phyloP scores from a whole-genome alignment of 2,888 invertebrate species.

The Caenorhabditis angaria region DNA sequence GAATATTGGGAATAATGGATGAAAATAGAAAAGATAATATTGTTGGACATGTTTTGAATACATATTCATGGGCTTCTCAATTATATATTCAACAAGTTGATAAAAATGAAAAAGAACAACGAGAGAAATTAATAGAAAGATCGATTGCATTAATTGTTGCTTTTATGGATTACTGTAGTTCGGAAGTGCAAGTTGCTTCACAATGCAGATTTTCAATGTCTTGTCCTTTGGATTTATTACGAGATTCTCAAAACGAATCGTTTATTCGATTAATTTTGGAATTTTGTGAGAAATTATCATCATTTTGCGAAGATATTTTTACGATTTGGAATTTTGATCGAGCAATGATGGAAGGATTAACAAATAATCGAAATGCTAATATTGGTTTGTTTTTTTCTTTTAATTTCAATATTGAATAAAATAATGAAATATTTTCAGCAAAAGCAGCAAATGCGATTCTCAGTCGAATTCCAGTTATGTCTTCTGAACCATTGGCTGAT shows the following conservation, averaged over 20 bases:
- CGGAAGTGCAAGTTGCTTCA: background rate
- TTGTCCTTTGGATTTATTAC: conserved; percentile 28
- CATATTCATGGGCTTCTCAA: conserved; percentile 14
- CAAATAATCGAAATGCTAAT: conserved; percentile 29
- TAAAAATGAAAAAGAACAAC: background rate
- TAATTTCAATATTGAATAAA: background rate
- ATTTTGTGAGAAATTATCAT: conserved; percentile 23
- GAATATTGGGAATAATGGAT: conserved; percentile 15
- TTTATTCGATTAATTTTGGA: conserved; percentile 18
- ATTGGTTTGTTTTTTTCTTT: conserved; percentile 26
- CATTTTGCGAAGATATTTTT: conserved; percentile 20
- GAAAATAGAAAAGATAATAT: conserved; percentile 24
- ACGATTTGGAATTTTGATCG: conserved; percentile 24
- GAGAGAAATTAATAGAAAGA: conserved; percentile 18
- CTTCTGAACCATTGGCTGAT: conserved; percentile 15
- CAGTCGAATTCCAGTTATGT: conserved; percentile 3
- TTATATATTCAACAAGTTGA: background rate
- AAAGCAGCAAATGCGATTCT: conserved; percentile 16
- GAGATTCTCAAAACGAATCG: conserved; percentile 9
- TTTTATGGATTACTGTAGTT: conserved; percentile 20
- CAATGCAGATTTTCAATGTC: conserved; percentile 5
- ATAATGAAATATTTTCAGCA: conserved; percentile 25
- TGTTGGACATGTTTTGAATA: conserved; percentile 10
- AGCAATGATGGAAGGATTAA: conserved; percentile 16
- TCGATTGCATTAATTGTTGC: conserved; percentile 12